These are phyloP conservation scores for Telmatherina bonti DNA, from an alignment of 2,797 vertebrate genomes.

Conservation along the genomic window DNA sequence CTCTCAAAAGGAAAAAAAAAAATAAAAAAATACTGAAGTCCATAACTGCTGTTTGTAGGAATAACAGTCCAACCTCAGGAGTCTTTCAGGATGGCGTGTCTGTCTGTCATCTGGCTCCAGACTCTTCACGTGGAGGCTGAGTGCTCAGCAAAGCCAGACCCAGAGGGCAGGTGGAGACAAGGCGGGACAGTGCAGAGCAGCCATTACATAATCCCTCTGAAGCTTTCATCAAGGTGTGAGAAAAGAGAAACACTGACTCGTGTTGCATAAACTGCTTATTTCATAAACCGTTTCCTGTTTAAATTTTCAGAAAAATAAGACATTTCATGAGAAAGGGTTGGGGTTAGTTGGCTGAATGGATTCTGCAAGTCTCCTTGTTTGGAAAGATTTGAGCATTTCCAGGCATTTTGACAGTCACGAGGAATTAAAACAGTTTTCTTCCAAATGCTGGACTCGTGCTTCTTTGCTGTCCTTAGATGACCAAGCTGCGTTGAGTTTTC, in stretches of 20 bases:
- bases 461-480: conserved; percentile 1
- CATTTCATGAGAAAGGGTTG: conserved; percentile 10
- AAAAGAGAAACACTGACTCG: conserved; percentile 35
- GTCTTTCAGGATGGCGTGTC: conserved; percentile 22
- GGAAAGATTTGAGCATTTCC: conserved; percentile 4
- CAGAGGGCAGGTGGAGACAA: conserved; percentile 57
- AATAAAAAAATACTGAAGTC: conserved; percentile 63
- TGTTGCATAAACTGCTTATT: conserved; percentile 43
- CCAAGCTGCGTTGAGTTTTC: conserved; percentile 18
- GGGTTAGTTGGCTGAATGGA: not conserved
- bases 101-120: conserved; percentile 45
- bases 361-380: conserved; percentile 9
- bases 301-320: not conserved
- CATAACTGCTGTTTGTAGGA: conserved; percentile 68
- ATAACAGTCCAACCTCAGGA: conserved; percentile 54
- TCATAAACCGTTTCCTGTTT: conserved; percentile 5
- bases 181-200: conserved; percentile 11
- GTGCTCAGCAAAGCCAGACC: conserved; percentile 34
- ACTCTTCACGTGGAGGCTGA: conserved; percentile 19
- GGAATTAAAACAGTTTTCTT: not conserved
- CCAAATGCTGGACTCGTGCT: not conserved
- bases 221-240: conserved; percentile 25
- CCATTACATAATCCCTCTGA: conserved; percentile 40
- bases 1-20: conserved; percentile 42
- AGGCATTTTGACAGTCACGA: conserved; percentile 13